Base-by-base conservation (phyloP, 2,797 vertebrate genomes). In the Halcyon smyrnensis region DNA sequence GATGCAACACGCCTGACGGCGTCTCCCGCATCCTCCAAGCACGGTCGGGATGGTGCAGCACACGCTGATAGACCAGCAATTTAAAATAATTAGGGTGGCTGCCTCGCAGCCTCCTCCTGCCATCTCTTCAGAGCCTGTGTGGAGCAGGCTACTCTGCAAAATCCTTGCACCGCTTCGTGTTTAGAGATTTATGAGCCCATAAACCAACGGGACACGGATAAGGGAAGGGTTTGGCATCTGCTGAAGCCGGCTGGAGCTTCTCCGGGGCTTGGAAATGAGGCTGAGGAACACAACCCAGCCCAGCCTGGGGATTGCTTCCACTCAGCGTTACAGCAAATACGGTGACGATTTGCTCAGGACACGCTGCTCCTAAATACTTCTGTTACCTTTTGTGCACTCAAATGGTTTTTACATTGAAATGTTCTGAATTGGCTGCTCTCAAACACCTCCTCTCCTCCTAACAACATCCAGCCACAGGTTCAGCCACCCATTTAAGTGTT, bases 1-100 rank as follows among this genome's bases (percentile, higher is more conserved):
- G 93, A 87, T 65, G 93, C 85, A 60, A 36, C 96, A 65, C 19
- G 95, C 94, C 93, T 73, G 94, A 87, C 13, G 82, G 92, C 93
- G 85, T 84, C 97, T 97, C 97, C 97, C 6, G 87, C 97, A 39
- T 92, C 93, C 95, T 96, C 97, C 71, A 43, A 96, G 96, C 92
- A 21, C 4, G 89, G 96, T 91, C 34, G 63, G 96, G 96, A 92
- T 87, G 96, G 85, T 23, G 96, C 93, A 57, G 41, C 87, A 45
- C 86, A 46, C 0, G 23, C 92, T 43, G 85, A 8, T 17, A 86
- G 57, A 67, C 28, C 2, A 1, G 82, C 80, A 46, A 68, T 85
- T 90, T 81, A 60, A 88, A 96, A 90, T 19, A 71, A 94, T 96
- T 84, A 69, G 46, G 12, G 25, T 3, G 23, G 32, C 67, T 75